These are phyloP conservation scores for Montifringilla adamsi DNA, from an alignment of 2,113 vertebrate genomes.

Conservation along the genomic window DNA sequence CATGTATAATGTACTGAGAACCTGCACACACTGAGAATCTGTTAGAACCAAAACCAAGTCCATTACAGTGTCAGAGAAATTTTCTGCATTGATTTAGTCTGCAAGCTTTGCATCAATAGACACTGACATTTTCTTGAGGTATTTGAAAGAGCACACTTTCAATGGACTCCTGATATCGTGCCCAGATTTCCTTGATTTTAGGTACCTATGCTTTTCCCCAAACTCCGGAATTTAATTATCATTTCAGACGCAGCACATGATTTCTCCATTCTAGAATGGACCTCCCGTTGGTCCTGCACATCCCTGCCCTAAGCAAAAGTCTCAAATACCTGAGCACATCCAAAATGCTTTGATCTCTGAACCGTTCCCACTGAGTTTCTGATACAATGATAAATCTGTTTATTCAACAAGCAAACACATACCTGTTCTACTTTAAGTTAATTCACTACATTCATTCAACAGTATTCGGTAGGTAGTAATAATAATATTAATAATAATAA, in stretches of 20 bases:
- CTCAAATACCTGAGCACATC: not conserved
- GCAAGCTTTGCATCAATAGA: not conserved
- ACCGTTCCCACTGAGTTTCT: not conserved
- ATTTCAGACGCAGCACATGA: not conserved
- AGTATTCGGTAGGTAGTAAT: not conserved
- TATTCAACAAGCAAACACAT: not conserved
- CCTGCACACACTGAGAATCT: not conserved
- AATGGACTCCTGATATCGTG: not conserved
- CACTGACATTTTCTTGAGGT: not conserved
- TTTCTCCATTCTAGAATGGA: not conserved
- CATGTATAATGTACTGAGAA: not conserved
- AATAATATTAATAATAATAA: not conserved
- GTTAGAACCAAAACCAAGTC: not conserved
- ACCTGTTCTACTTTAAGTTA: not conserved
- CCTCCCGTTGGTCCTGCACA: not conserved
- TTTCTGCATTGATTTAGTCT: not conserved
- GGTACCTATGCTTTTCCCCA: not conserved
- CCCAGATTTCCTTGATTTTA: not conserved
- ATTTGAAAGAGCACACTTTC: not conserved
- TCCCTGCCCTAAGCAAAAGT: not conserved
- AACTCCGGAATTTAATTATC: not conserved
- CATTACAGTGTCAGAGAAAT: not conserved
- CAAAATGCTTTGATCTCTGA: not conserved
- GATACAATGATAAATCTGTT: not conserved
- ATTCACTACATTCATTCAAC: not conserved